These are phyloP conservation scores for Myoxocephalus aenaeus DNA, from an alignment of 2,797 vertebrate species.

Conservation along the genomic window DNA sequence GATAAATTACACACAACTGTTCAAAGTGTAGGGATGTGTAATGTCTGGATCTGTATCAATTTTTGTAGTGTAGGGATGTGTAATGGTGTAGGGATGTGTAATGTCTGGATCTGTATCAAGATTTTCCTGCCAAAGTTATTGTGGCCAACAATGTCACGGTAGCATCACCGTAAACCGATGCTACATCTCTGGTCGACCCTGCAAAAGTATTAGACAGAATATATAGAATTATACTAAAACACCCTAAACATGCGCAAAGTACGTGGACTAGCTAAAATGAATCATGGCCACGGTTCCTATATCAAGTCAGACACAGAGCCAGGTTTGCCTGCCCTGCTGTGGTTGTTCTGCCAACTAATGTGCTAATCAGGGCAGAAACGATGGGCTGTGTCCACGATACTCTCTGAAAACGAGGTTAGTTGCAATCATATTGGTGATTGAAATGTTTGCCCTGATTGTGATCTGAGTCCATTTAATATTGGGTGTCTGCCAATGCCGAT, in stretches of 20 bases:
- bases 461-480: neutral
- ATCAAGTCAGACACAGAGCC: neutral
- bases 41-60: neutral
- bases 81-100: neutral
- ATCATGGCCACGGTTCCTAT: neutral
- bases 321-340: neutral
- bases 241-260: neutral
- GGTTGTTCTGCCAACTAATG: neutral
- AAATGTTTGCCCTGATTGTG: neutral
- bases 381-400: neutral
- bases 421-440: neutral
- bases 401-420: neutral
- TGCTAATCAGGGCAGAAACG: neutral
- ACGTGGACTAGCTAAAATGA: neutral
- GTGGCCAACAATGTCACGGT: neutral
- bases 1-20: slow-evolving; percentile 4
- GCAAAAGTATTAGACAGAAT: neutral
- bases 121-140: slow-evolving; percentile 2
- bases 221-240: neutral
- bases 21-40: neutral
- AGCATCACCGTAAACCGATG: neutral
- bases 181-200: neutral
- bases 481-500: neutral
- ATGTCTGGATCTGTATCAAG: neutral
- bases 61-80: neutral